Conservation (phyloP, 2,797 vertebrate species). For the Sebastes matsubarae region DNA sequence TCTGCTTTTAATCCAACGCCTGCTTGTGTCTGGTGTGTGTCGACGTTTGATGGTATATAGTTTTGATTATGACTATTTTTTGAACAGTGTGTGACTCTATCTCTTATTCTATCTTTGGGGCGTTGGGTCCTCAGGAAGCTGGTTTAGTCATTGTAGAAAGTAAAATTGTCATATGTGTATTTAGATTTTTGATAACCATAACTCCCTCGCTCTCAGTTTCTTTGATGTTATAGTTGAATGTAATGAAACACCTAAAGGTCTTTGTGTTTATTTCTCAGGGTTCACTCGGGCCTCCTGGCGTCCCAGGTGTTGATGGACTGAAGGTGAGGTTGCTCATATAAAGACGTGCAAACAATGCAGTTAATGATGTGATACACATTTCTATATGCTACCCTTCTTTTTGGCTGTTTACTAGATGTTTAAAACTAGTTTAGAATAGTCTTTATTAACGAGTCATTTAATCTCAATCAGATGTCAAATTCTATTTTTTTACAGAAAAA, state of each 20-base stretch:
- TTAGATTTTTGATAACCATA: neutral
- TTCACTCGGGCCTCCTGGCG: constrained; percentile 86
- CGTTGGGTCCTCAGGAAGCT: neutral
- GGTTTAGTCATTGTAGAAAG: neutral
- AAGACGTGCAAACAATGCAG: neutral
- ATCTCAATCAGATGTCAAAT: neutral
- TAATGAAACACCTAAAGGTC: neutral
- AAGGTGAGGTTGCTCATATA: constrained; percentile 85
- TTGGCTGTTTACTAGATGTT: neutral
- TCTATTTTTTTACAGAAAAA: neutral
- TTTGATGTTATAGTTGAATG: neutral
- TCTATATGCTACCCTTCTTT: neutral
- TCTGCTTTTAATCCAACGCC: neutral
- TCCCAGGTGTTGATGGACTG: constrained; percentile 89
- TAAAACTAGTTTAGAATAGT: neutral
- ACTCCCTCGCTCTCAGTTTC: neutral
- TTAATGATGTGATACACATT: neutral
- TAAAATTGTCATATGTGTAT: neutral
- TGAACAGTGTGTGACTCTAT: neutral
- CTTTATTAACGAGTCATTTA: neutral
- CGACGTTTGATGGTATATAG: neutral
- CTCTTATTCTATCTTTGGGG: neutral
- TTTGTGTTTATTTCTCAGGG: constrained; percentile 84
- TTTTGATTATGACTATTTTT: neutral
- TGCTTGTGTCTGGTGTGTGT: neutral